phyloP scores from a whole-genome alignment of 2,797 vertebrate species.

The Cossypha heuglini region DNA sequence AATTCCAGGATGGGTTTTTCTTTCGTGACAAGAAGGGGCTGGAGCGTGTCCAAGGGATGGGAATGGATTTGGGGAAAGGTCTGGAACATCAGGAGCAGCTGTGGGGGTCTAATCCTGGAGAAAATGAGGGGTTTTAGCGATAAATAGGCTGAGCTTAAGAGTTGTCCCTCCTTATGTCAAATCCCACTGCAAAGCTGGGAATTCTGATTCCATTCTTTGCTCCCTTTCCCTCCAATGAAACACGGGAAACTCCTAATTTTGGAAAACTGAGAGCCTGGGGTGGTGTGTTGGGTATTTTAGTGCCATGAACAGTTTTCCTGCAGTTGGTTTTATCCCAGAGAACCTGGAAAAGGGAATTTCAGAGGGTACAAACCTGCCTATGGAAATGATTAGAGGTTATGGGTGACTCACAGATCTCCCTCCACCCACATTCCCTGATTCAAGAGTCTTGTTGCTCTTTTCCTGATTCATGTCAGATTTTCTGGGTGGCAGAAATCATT shows the following conservation, averaged over 20 bases:
- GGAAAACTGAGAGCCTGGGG: not conserved
- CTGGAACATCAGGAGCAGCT: not conserved
- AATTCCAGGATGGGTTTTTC: fast-evolving
- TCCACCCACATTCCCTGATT: not conserved
- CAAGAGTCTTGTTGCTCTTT: fast-evolving
- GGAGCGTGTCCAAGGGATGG: not conserved
- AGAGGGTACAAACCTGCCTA: not conserved
- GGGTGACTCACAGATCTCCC: not conserved
- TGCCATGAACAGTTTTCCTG: fast-evolving
- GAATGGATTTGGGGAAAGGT: not conserved
- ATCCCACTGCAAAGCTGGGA: fast-evolving
- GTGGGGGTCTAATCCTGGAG: not conserved
- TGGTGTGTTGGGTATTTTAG: fast-evolving
- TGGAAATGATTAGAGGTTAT: not conserved
- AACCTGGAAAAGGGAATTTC: not conserved
- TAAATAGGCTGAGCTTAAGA: not conserved
- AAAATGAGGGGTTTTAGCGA: not conserved
- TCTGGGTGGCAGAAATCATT: not conserved
- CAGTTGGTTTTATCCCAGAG: fast-evolving
- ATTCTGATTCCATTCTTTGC: fast-evolving
- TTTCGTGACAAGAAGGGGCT: not conserved
- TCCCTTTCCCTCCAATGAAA: not conserved
- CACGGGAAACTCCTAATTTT: not conserved
- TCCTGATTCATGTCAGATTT: fast-evolving
- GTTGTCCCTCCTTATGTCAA: not conserved